These are phyloP conservation scores for Heliconius sara DNA, from an alignment of 2,888 invertebrate genomes.

Conservation along the genomic window DNA sequence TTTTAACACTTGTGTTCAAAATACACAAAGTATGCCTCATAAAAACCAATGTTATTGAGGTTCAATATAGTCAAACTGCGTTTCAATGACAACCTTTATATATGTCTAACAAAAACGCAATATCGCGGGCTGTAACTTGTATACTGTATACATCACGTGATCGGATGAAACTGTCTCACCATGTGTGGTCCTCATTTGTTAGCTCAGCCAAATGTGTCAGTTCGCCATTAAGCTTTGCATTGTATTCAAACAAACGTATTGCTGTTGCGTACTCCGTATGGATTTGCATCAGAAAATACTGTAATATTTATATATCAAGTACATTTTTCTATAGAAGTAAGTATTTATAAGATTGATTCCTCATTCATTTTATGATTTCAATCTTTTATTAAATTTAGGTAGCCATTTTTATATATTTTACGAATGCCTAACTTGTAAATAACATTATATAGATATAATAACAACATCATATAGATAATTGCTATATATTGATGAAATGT, in stretches of 20 bases:
- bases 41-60: neutral
- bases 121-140: neutral
- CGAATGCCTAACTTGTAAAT: too few species aligned
- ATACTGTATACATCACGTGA: neutral
- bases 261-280: slow-evolving; percentile 8
- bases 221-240: slow-evolving; percentile 35
- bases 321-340: neutral
- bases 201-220: slow-evolving; percentile 38
- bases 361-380: neutral
- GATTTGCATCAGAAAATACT: slow-evolving; percentile 15
- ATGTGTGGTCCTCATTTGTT: slow-evolving; percentile 33
- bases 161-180: slow-evolving; percentile 30
- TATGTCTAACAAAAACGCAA: neutral
- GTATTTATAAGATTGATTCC: neutral
- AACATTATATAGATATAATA: too few species aligned
- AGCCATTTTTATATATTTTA: neutral
- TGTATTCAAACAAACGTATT: slow-evolving; percentile 35
- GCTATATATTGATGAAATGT: too few species aligned
- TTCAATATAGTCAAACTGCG: neutral
- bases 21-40: neutral
- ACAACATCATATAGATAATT: too few species aligned
- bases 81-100: neutral
- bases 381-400: neutral
- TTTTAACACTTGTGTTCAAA: neutral
- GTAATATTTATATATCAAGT: slow-evolving; percentile 3